Percentiles rank a stretch among this genome's conserved stretches.
Evolutionary conservation across 2,797 vertebrate species (phyloP).

Genomic region (Garrulus glandarius): DNA sequence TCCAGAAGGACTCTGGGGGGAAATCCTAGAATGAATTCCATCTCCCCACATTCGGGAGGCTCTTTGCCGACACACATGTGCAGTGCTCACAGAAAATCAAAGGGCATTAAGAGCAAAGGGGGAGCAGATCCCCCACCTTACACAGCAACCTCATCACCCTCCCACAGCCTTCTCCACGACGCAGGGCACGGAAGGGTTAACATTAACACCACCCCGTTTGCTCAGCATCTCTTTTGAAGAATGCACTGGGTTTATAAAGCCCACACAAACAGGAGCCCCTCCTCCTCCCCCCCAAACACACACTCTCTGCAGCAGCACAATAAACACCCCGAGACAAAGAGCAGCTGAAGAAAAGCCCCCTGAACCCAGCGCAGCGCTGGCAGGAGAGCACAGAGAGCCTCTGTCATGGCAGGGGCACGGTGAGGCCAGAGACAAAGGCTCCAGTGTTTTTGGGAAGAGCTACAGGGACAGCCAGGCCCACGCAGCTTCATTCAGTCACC

Average conservation of each 20-base stretch:
- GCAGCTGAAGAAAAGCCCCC: conserved; percentile 69
- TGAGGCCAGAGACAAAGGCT: conserved; percentile 68
- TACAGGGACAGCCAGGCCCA: conserved; percentile 53
- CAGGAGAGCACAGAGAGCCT: conserved; percentile 67
- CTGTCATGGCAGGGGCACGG: conserved; percentile 56
- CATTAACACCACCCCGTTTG: background rate
- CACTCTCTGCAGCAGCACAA: conserved; percentile 32
- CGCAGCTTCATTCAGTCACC: conserved; percentile 48
- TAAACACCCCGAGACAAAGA: conserved; percentile 40
- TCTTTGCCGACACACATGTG: background rate
- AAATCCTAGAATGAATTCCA: background rate
- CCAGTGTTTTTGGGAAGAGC: conserved; percentile 70
- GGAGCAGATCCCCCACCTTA: background rate
- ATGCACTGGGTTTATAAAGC: conserved; percentile 52
- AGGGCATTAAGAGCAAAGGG: background rate
- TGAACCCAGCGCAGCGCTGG: conserved; percentile 9
- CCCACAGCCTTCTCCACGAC: background rate
- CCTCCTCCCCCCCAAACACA: conserved; percentile 37
- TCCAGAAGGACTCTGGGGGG: background rate
- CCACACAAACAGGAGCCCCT: conserved; percentile 45
- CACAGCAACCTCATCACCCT: background rate
- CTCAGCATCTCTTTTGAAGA: conserved; percentile 48
- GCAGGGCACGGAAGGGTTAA: conserved; percentile 19
- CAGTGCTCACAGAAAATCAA: background rate
- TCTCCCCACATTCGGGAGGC: background rate